Percentiles rank a stretch among this genome's conserved stretches.
Conservation (phyloP, 2,113 vertebrate species). For the Boulengeromyrus knoepffleri region DNA sequence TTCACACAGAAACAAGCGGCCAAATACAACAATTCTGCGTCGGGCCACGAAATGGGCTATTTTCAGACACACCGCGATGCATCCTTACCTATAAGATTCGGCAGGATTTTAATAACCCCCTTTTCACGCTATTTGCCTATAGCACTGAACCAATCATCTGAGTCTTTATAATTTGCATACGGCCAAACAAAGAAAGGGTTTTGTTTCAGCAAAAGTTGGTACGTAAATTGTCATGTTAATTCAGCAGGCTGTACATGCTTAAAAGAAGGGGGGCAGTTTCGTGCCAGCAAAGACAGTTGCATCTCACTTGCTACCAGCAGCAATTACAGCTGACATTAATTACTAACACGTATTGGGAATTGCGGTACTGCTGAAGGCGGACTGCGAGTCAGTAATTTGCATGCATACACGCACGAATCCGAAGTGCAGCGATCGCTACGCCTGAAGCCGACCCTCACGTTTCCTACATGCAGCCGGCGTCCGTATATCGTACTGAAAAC, state of each 20-base stretch:
- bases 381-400: background rate
- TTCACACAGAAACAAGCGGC: background rate
- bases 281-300: background rate
- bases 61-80: background rate
- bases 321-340: background rate
- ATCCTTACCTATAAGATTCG: background rate
- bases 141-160: background rate
- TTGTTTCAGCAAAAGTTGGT: background rate
- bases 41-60: background rate
- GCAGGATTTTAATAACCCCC: background rate
- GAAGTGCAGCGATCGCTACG: background rate
- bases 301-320: background rate
- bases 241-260: background rate
- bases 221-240: background rate
- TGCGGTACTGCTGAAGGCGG: constrained; percentile 29
- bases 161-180: background rate
- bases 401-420: background rate
- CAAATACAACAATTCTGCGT: background rate
- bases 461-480: background rate
- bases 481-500: background rate
- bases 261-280: background rate
- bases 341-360: constrained; percentile 17
- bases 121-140: background rate
- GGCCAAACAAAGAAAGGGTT: background rate
- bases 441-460: background rate